Conservation (phyloP, 1,140 invertebrate species). For the Xylocopa sonorina region DNA sequence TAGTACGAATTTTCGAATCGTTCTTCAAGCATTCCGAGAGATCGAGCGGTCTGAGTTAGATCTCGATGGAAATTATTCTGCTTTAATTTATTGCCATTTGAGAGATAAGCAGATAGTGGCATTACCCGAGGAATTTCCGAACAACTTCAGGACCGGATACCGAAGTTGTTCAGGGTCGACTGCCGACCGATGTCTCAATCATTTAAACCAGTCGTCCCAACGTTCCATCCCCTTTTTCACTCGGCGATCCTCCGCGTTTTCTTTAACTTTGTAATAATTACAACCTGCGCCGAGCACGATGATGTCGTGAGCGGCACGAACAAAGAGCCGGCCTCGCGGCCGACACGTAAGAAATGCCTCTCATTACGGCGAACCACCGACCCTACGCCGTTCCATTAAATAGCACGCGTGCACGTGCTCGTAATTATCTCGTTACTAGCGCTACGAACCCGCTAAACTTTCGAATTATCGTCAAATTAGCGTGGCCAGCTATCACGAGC, state of each 20-base stretch:
- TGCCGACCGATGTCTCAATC: slow-evolving; percentile 10
- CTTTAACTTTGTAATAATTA: slow-evolving; percentile 58
- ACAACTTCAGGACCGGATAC: no score
- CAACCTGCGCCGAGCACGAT: slow-evolving; percentile 15
- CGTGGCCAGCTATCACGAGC: neutral
- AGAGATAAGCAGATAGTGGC: no score
- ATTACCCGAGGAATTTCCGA: no score
- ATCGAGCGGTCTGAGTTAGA: neutral
- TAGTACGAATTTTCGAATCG: neutral
- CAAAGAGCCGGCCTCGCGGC: slow-evolving; percentile 40
- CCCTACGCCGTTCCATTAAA: slow-evolving; percentile 51
- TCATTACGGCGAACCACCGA: slow-evolving; percentile 56
- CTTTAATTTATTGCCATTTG: neutral
- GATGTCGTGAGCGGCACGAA: slow-evolving; percentile 34
- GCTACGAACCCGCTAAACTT: slow-evolving; percentile 51
- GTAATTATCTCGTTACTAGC: slow-evolving; percentile 66
- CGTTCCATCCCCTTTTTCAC: neutral
- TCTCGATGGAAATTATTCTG: no score
- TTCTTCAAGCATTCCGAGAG: neutral
- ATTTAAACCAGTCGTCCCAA: neutral
- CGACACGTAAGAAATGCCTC: slow-evolving; percentile 61
- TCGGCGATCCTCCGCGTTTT: slow-evolving; percentile 17
- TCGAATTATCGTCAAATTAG: slow-evolving; percentile 45
- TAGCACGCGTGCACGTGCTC: slow-evolving; percentile 57
- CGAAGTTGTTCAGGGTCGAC: neutral